These are phyloP conservation scores for Tenthredo livida DNA, from an alignment of 2,888 invertebrate species.

Conservation along the genomic window DNA sequence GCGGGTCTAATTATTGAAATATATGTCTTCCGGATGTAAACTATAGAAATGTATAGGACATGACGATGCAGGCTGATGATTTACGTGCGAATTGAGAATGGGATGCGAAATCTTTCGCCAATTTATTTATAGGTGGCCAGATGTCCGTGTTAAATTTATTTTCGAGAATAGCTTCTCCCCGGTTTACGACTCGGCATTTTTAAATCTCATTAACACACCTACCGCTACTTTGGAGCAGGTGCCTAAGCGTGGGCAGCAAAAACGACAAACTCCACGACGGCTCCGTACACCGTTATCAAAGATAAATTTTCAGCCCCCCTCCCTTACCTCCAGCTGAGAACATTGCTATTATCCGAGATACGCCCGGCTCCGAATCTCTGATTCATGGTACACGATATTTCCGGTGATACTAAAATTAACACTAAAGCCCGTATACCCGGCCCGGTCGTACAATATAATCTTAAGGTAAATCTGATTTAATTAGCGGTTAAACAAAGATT, in stretches of 20 bases:
- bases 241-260: slow-evolving; percentile 32
- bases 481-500: slow-evolving; percentile 12
- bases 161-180: background rate
- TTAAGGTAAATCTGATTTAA: slow-evolving; percentile 32
- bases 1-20: slow-evolving; percentile 16
- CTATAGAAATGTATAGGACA: background rate
- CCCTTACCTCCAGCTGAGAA: slow-evolving; percentile 3
- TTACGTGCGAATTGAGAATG: slow-evolving; percentile 27
- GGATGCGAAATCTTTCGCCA: background rate
- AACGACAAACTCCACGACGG: background rate
- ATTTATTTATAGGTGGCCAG: background rate
- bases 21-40: background rate
- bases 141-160: background rate
- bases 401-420: background rate
- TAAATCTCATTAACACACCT: slow-evolving; percentile 42
- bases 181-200: slow-evolving; percentile 39
- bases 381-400: slow-evolving; percentile 37
- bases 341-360: background rate
- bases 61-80: background rate
- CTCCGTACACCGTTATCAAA: slow-evolving; percentile 36
- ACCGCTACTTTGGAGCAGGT: background rate
- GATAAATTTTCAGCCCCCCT: slow-evolving; percentile 1
- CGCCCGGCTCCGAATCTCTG: background rate
- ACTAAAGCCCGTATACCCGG: background rate
- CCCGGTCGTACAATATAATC: slow-evolving; percentile 19